These are phyloP conservation scores for Vanacampus margaritifer DNA, from an alignment of 2,113 vertebrate genomes.

Conservation along the genomic window DNA sequence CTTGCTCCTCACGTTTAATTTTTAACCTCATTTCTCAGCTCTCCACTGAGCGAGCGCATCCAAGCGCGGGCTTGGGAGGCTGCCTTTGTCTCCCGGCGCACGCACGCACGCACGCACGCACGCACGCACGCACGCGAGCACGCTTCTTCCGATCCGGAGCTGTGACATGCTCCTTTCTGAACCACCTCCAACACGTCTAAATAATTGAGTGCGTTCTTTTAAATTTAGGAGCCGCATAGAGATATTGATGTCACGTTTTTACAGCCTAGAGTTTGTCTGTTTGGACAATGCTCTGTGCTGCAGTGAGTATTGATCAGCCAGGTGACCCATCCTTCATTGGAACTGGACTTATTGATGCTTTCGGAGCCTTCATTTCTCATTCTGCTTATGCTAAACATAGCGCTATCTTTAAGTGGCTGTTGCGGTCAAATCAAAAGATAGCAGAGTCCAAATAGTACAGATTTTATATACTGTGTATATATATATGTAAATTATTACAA, in stretches of 20 bases:
- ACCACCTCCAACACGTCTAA: not conserved
- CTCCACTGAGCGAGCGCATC: slow-evolving; percentile 53
- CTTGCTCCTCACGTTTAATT: slow-evolving; percentile 62
- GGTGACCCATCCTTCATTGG: slow-evolving; percentile 56
- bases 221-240: slow-evolving; percentile 2
- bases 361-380: slow-evolving; percentile 48
- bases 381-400: slow-evolving; percentile 32
- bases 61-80: slow-evolving; percentile 32
- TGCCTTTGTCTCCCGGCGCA: slow-evolving; percentile 20
- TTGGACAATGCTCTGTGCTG: slow-evolving; percentile 18
- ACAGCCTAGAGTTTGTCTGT: slow-evolving; percentile 32
- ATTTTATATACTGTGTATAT: too few relatives aligned
- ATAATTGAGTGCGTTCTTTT: slow-evolving; percentile 14
- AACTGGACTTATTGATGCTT: slow-evolving; percentile 63
- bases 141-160: slow-evolving; percentile 6
- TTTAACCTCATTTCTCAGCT: slow-evolving; percentile 65
- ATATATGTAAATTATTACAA: too few relatives aligned
- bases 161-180: slow-evolving; percentile 6
- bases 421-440: slow-evolving; percentile 6
- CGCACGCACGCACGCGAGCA: slow-evolving; percentile 19
- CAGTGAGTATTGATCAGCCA: slow-evolving; percentile 48
- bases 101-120: slow-evolving; percentile 20
- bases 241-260: slow-evolving; percentile 29
- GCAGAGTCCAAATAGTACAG: slow-evolving; percentile 1
- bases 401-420: slow-evolving; percentile 37